Percentiles rank a stretch among this genome's conserved stretches.
phyloP scores from a whole-genome alignment of 1,140 invertebrate genomes.

The Drosophila tani region DNA sequence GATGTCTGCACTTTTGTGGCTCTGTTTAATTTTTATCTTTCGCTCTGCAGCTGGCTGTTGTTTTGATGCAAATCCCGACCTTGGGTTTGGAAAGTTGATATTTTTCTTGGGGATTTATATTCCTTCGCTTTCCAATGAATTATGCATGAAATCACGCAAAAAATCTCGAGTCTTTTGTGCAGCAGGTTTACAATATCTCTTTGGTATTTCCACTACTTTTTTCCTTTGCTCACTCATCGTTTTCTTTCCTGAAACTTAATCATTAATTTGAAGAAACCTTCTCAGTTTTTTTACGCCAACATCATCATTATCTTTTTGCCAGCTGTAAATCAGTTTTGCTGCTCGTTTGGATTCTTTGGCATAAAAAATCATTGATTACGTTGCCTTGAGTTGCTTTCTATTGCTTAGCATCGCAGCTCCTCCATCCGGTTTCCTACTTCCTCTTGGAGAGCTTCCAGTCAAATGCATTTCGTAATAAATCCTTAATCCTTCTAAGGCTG shows the following conservation, averaged over 20 bases:
- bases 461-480: conserved; percentile 70
- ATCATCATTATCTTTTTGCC: conserved; percentile 13
- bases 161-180: neutral
- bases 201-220: conserved; percentile 11
- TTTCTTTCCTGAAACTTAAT: conserved; percentile 22
- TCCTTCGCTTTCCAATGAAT: neutral
- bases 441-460: neutral
- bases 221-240: conserved; percentile 3
- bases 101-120: neutral
- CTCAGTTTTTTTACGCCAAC: neutral
- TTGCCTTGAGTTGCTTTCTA: conserved; percentile 60
- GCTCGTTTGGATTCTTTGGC: conserved; percentile 31
- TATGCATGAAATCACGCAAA: conserved; percentile 7
- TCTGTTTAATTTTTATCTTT: conserved; percentile 19
- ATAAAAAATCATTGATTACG: conserved; percentile 58
- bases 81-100: conserved; percentile 1
- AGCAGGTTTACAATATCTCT: conserved; percentile 7
- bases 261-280: conserved; percentile 40
- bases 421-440: conserved; percentile 9
- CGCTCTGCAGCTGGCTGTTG: conserved; percentile 11
- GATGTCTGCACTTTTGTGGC: conserved; percentile 32
- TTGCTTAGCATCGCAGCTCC: conserved; percentile 29
- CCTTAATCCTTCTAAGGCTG: conserved; percentile 46
- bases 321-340: conserved; percentile 50
- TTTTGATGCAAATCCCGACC: conserved; percentile 16